Percentiles rank a stretch among this genome's conserved stretches.
These are phyloP conservation scores for Novumbra hubbsi DNA, from an alignment of 2,797 vertebrate genomes.

Conservation along the genomic window DNA sequence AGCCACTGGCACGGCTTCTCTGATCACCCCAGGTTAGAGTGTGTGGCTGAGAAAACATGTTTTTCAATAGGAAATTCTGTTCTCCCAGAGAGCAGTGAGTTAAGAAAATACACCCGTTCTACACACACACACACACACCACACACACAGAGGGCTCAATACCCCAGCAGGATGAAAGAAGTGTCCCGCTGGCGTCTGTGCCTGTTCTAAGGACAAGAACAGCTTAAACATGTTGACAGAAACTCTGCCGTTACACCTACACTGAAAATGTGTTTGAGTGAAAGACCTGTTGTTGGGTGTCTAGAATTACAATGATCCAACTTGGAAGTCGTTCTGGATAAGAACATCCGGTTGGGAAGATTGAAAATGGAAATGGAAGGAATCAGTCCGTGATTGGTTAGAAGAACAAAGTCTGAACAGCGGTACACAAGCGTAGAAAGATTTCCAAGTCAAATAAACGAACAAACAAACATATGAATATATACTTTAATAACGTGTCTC, in stretches of 20 bases:
- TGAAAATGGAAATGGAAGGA: neutral
- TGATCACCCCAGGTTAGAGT: neutral
- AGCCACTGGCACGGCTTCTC: neutral
- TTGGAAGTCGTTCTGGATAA: too few relatives aligned
- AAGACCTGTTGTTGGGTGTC: too few relatives aligned
- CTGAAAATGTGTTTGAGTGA: too few relatives aligned
- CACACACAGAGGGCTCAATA: neutral
- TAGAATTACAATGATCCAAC: too few relatives aligned
- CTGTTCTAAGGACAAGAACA: neutral
- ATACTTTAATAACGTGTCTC: neutral
- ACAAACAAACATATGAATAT: too few relatives aligned
- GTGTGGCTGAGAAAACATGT: neutral
- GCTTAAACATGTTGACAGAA: neutral
- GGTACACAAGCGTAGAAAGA: neutral
- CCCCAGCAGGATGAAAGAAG: neutral
- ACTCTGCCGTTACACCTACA: neutral
- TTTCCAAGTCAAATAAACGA: too few relatives aligned
- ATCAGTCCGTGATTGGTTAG: neutral
- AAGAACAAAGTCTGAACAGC: neutral
- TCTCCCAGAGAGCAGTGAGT: neutral
- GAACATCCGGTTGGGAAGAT: too few relatives aligned
- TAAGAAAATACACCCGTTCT: neutral
- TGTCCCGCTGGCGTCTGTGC: neutral
- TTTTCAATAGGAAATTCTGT: slow-evolving; percentile 1
- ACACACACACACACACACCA: neutral